phyloP scores from a whole-genome alignment of 2,888 invertebrate genomes.

The Lithosia quadra region DNA sequence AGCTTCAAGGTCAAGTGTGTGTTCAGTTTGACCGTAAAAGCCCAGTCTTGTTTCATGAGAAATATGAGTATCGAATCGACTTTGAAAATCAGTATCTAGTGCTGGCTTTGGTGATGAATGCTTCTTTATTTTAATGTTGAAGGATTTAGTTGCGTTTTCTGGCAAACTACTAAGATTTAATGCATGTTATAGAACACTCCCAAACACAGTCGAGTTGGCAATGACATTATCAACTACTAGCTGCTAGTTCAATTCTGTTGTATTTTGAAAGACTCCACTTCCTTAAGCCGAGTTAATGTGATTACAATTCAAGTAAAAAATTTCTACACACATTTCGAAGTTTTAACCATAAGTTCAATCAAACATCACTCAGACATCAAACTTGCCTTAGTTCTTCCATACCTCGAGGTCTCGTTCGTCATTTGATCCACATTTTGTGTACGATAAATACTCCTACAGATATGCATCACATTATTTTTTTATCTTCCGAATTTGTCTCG shows the following conservation, averaged over 20 bases:
- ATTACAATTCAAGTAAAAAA: not conserved
- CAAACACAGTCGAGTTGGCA: not conserved
- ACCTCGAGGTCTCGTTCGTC: constrained; percentile 15
- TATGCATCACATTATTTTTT: constrained; percentile 38
- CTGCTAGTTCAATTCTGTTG: not conserved
- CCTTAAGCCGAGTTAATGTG: not conserved
- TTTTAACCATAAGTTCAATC: not conserved
- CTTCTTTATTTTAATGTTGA: not conserved
- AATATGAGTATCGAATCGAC: constrained; percentile 54
- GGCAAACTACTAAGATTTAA: not conserved
- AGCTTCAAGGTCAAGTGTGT: constrained; percentile 71
- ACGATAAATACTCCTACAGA: constrained; percentile 26
- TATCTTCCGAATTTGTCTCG: constrained; percentile 43
- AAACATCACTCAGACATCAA: not conserved
- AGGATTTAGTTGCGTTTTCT: not conserved
- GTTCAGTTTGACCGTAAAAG: constrained; percentile 76
- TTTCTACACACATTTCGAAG: not conserved
- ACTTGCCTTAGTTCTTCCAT: not conserved
- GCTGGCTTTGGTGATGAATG: constrained; percentile 3
- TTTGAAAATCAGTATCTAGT: constrained; percentile 42
- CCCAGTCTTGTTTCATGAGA: constrained; percentile 59
- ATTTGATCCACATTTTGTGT: constrained; percentile 37
- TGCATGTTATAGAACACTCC: not conserved
- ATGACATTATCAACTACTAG: not conserved
- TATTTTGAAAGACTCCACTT: not conserved